Evolutionary conservation across 1,140 invertebrate genomes (phyloP), one percentile per base, ranked within the genome.

Genomic region (Mizuhopecten yessoensis): DNA sequence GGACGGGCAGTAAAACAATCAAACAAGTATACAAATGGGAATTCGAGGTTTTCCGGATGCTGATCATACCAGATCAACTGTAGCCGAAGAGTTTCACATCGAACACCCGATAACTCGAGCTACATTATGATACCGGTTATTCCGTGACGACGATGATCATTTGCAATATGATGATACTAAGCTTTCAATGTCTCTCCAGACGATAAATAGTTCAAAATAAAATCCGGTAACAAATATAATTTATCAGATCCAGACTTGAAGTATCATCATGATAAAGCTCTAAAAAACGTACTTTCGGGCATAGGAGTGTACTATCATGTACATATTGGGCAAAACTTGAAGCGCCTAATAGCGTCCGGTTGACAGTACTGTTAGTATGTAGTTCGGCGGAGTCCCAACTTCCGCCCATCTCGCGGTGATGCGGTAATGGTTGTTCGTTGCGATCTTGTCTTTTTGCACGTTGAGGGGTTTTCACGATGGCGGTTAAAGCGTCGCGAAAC

Each of bases 401-500:
- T 75, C 57, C 57, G 57, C 57, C 57, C 5, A 75, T 75, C 57
- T 75, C 57, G 29, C 57, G 57, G n/a, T 29, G 23, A 7, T 29
- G n/a, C 57, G 23, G 23, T 75, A n/a, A 75, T 75, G 57, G 23
- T 75, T 75, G 57, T 11, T 75, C 29, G 57, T 29, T 75, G 57
- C 29, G 57, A 75, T 75, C 57, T 75, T 75, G 57, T 75, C 57
- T 75, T 75, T 75, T n/a, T 0, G 23, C 57, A n/a, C n/a, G 57
- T 75, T 13, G 57, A 75, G n/a, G 57, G 29, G 15, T 75, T 75
- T 75, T 75, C 57, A 75, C 29, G 57, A 75, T 75, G 57, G 57
- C 17, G 57, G 57, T 75, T 75, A 75, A 75, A 75, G 29, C 57
- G 57, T 75, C 57, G 57, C 57, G 57, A 75, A 75, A 29, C 57